A percentile compares a stretch with the other conserved stretches of the same genome.
Conservation (phyloP, 1,140 invertebrate genomes). For the Ladona fulva region DNA sequence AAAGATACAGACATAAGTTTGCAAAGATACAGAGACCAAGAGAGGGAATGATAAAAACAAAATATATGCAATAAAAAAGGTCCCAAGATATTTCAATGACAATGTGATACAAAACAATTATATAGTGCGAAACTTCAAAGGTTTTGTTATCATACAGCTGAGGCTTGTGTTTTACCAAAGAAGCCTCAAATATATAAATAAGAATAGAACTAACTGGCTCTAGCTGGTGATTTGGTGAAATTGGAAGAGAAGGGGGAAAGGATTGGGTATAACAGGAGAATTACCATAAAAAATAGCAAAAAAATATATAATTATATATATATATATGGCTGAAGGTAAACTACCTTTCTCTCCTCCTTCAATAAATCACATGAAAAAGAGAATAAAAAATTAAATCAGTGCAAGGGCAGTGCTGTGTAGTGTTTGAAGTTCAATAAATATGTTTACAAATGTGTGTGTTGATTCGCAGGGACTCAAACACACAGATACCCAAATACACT, state of each 20-base stretch:
- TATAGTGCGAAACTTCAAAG: background rate
- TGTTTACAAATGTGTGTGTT: slow-evolving; percentile 1
- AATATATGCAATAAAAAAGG: background rate
- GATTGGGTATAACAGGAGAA: background rate
- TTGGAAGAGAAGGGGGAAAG: slow-evolving; percentile 7
- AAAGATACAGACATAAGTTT: background rate
- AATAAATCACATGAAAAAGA: slow-evolving; percentile 14
- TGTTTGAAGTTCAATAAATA: slow-evolving; percentile 9
- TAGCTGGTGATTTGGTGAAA: slow-evolving; percentile 13
- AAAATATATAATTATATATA: slow-evolving; percentile 12
- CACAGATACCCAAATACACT: slow-evolving; percentile 1
- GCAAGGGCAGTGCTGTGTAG: slow-evolving; percentile 11
- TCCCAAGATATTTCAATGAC: slow-evolving; percentile 5
- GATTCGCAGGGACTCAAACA: slow-evolving; percentile 12
- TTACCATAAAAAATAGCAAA: slow-evolving; percentile 4
- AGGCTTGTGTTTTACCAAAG: background rate
- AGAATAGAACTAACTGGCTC: slow-evolving; percentile 11
- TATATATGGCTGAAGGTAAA: slow-evolving; percentile 3
- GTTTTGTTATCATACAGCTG: background rate
- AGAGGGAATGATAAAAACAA: background rate
- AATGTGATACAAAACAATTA: background rate
- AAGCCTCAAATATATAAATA: slow-evolving; percentile 15
- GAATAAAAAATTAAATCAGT: slow-evolving; percentile 14
- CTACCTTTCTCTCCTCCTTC: slow-evolving; percentile 12
- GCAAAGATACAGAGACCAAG: background rate